Percentiles rank a stretch among this genome's conserved stretches.
These are phyloP conservation scores for Amphiprion percula DNA, from an alignment of 2,113 vertebrate species.

Conservation along the genomic window DNA sequence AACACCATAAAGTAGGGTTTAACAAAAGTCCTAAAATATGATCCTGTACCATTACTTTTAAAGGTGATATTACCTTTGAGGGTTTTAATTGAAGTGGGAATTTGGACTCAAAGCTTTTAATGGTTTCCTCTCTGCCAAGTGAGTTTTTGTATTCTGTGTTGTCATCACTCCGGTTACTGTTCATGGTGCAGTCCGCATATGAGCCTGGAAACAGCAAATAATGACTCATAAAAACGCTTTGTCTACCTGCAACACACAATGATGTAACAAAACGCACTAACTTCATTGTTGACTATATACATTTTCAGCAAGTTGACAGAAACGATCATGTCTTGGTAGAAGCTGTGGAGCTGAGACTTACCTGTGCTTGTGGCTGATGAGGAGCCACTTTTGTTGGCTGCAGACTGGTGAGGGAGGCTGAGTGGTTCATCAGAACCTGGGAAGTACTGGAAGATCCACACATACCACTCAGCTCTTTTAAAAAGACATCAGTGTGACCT, in stretches of 20 bases:
- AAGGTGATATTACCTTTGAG: slow-evolving; percentile 69
- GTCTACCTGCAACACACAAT: not conserved
- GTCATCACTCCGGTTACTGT: slow-evolving; percentile 91
- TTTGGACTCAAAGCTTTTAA: slow-evolving; percentile 91
- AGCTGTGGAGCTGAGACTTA: slow-evolving; percentile 43
- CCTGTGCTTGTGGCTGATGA: slow-evolving; percentile 91
- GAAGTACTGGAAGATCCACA: slow-evolving; percentile 88
- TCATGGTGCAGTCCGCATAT: slow-evolving; percentile 90
- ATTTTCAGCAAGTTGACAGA: not conserved
- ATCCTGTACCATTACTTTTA: not conserved
- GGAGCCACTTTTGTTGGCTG: slow-evolving; percentile 93
- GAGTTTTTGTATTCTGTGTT: slow-evolving; percentile 87
- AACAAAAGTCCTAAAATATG: not conserved
- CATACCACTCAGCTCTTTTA: not conserved
- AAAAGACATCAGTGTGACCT: not conserved
- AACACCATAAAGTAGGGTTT: not conserved
- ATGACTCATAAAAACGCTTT: not conserved
- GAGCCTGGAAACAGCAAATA: slow-evolving; percentile 83
- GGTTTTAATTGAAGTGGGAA: slow-evolving; percentile 89
- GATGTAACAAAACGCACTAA: not conserved
- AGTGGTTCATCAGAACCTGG: slow-evolving; percentile 95
- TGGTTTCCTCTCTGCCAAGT: slow-evolving; percentile 92
- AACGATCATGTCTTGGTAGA: not conserved
- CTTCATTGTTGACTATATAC: not conserved
- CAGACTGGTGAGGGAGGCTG: slow-evolving; percentile 93